Conservation (phyloP, 2,888 invertebrate species). For the Hypomecis atomaria region DNA sequence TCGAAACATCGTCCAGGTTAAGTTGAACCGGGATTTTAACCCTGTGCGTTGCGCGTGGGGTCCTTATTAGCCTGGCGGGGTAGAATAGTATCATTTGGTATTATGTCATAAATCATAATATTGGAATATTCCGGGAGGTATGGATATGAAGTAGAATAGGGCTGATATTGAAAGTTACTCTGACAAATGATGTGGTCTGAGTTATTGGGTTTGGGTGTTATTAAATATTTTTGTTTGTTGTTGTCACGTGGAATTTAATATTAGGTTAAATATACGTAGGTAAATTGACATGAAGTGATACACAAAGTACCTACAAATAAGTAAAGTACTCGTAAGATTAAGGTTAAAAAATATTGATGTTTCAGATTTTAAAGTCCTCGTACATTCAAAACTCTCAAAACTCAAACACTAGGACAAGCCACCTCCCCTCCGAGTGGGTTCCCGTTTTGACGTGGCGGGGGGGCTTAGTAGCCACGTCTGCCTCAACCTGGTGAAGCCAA, state of each 20-base stretch:
- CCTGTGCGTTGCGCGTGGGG: background rate
- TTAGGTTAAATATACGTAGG: too few species aligned
- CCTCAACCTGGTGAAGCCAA: too few species aligned
- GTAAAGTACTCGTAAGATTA: too few species aligned
- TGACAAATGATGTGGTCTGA: conserved; percentile 75
- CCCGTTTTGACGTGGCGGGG: too few species aligned
- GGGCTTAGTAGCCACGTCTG: too few species aligned
- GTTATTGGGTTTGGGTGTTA: conserved; percentile 48
- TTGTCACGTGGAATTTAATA: conserved; percentile 7
- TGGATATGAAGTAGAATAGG: conserved; percentile 63
- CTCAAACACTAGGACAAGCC: too few species aligned
- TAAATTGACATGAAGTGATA: too few species aligned
- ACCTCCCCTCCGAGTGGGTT: too few species aligned
- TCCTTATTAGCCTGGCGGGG: conserved; percentile 6
- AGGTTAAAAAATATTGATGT: too few species aligned
- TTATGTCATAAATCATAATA: conserved; percentile 80
- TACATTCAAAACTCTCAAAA: too few species aligned
- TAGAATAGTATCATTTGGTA: conserved; percentile 52
- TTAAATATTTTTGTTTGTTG: conserved; percentile 50
- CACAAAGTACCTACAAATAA: too few species aligned
- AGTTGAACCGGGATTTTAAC: conserved; percentile 37
- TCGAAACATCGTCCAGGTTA: conserved; percentile 57
- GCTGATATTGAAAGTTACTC: conserved; percentile 74
- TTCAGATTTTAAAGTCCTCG: too few species aligned
- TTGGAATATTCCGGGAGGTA: conserved; percentile 72